phyloP scores from a whole-genome alignment of 1,140 invertebrate species.

The Aphelenchoides fujianensis region DNA sequence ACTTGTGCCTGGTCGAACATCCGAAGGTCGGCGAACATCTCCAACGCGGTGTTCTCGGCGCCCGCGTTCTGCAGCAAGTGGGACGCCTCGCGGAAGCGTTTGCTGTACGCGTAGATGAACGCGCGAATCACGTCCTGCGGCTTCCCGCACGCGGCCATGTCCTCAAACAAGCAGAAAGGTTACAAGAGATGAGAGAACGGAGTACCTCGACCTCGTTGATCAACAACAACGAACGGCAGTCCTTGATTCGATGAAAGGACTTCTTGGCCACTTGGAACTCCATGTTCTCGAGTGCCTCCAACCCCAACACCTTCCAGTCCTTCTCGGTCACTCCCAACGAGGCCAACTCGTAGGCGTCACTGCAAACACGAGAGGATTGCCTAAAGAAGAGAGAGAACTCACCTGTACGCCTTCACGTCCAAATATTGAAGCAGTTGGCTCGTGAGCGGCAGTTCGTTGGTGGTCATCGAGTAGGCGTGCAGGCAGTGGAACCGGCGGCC shows the following conservation, averaged over 20 bases:
- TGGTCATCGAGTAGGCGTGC: slow-evolving; percentile 81
- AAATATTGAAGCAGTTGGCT: slow-evolving; percentile 72
- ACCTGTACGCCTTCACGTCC: slow-evolving; percentile 47
- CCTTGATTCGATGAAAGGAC: slow-evolving; percentile 78
- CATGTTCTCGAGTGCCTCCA: slow-evolving; percentile 78
- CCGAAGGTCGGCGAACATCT: slow-evolving; percentile 90
- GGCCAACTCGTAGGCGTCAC: slow-evolving; percentile 87
- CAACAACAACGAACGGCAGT: slow-evolving; percentile 74
- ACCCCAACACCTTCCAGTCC: slow-evolving; percentile 86
- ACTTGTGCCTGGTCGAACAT: slow-evolving; percentile 96
- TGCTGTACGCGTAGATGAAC: slow-evolving; percentile 80
- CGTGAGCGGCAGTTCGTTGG: slow-evolving; percentile 84
- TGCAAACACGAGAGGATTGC: too few species aligned
- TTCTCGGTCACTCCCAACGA: slow-evolving; percentile 85
- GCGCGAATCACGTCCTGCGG: slow-evolving; percentile 74
- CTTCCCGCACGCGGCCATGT: slow-evolving; percentile 66
- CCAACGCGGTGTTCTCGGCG: slow-evolving; percentile 77
- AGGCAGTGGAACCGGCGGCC: slow-evolving; percentile 69
- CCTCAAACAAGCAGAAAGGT: slow-evolving; percentile 34
- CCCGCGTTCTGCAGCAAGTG: slow-evolving; percentile 77
- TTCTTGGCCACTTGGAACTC: slow-evolving; percentile 81
- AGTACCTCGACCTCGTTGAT: slow-evolving; percentile 76
- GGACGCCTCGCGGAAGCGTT: slow-evolving; percentile 84
- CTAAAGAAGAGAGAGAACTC: slow-evolving; percentile 22
- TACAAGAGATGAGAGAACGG: slow-evolving; percentile 28